These are phyloP conservation scores for Baryphthengus martii DNA, from an alignment of 2,113 vertebrate species.

Conservation along the genomic window DNA sequence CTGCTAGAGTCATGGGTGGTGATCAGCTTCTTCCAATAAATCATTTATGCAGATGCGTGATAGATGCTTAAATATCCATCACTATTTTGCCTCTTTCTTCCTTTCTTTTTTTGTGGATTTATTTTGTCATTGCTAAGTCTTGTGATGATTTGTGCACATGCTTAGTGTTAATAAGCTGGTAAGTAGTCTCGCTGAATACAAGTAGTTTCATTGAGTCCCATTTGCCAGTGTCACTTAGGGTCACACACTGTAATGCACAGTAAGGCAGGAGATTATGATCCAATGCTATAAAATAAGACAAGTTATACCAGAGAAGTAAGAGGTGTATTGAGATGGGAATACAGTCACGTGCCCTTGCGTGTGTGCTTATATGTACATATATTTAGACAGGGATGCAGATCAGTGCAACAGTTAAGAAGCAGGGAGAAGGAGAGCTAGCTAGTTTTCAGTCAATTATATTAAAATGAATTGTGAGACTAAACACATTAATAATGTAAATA, in stretches of 20 bases:
- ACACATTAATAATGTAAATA: background rate
- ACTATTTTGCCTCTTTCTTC: background rate
- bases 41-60: background rate
- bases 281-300: background rate
- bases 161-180: background rate
- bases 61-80: background rate
- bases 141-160: background rate
- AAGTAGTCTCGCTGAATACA: background rate
- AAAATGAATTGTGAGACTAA: background rate
- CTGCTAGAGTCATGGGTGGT: background rate
- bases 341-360: background rate
- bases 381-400: background rate
- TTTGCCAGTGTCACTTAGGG: background rate
- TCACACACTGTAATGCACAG: background rate
- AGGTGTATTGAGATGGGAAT: background rate
- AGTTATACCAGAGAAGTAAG: background rate
- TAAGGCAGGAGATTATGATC: background rate
- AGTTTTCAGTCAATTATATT: background rate
- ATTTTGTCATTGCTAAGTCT: background rate
- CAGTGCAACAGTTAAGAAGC: background rate
- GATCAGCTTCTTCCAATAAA: background rate
- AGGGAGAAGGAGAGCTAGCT: background rate
- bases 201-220: background rate
- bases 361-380: background rate
- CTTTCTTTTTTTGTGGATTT: background rate